Evolutionary conservation across 2,888 invertebrate genomes (phyloP), one percentile per base, ranked within the genome.

Genomic region (Drosophila vallismaia): DNA sequence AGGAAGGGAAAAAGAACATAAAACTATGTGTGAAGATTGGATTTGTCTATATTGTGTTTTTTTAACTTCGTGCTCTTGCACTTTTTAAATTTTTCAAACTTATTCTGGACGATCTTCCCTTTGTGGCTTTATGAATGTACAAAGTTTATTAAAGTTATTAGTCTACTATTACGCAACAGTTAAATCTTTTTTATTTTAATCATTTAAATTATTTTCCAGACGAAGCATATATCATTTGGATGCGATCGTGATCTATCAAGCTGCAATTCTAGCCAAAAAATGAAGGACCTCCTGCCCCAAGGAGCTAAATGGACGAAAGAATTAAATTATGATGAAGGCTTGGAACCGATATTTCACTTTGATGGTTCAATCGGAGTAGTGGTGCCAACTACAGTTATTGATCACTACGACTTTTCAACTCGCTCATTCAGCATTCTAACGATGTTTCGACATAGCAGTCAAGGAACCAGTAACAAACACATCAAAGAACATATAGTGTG

Each of bases 401-500:
- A 97, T 88, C 94, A 94, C 38, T 88, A 91, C 44, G 91, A 91
- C 56, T 91, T 91, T 57, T 93, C 98, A 44, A 94, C 95, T 8
- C 94, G 95, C 71, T 95, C 95, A 57, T 99, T 99, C 93, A 96
- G 97, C 63, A 94, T 99, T 86, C 95, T 97, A 45, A 97, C 97
- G 8, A 99, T 99, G 97, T 96, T 99, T 94, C 95, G 98, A 53
- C 99, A 99, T 92, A 96, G 96, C 44, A 94, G 95, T 10, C 74
- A 83, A n/a, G 94, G 95, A 80, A 94, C 94, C 77, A 52, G 53
- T 7, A 97, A 98, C 91, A 97, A 97, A 85, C 97, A 97, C 89
- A 93, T 95, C 76, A 99, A 99, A 92, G 99, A 99, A 90, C 99
- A 99, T 89, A 95, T 99, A 84, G 92, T 99, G 48, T 99, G 99